Conservation (phyloP, 2,888 invertebrate genomes). For the Trissolcus japonicus region DNA sequence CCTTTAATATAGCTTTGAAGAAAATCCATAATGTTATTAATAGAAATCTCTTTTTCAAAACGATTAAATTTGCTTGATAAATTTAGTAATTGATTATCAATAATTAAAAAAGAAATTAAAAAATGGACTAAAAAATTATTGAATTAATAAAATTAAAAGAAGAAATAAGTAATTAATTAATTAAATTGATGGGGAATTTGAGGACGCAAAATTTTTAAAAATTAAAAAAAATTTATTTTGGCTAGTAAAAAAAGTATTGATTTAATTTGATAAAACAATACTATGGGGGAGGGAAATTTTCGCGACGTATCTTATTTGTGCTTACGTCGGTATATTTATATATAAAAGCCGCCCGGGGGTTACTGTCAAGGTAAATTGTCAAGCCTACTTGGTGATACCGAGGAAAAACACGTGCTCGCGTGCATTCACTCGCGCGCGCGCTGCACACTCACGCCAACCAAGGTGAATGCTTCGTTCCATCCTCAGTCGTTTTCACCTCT, state of each 20-base stretch:
- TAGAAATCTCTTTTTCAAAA: too few species aligned
- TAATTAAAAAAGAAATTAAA: too few species aligned
- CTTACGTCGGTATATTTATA: conserved; percentile 1
- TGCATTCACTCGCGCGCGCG: conserved; percentile 45
- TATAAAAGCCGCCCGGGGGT: conserved; percentile 10
- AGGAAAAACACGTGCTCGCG: conserved; percentile 51
- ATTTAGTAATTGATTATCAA: too few species aligned
- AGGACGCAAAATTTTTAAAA: too few species aligned
- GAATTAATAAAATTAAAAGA: too few species aligned
- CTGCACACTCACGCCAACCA: conserved; percentile 31
- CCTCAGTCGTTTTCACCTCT: conserved; percentile 56
- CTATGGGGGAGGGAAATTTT: not conserved
- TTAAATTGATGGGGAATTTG: too few species aligned
- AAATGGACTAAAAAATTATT: too few species aligned
- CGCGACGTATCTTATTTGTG: not conserved
- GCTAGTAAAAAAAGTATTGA: too few species aligned
- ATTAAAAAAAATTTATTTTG: too few species aligned
- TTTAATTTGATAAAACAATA: not conserved
- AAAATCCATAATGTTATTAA: too few species aligned
- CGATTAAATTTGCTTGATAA: too few species aligned
- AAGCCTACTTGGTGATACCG: conserved; percentile 21
- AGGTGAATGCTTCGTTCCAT: conserved; percentile 50
- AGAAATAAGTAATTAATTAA: too few species aligned
- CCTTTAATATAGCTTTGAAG: not conserved
- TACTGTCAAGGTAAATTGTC: conserved; percentile 32